Evolutionary conservation across 2,888 invertebrate genomes (phyloP).

Genomic region (Diplazon laetatorius): DNA sequence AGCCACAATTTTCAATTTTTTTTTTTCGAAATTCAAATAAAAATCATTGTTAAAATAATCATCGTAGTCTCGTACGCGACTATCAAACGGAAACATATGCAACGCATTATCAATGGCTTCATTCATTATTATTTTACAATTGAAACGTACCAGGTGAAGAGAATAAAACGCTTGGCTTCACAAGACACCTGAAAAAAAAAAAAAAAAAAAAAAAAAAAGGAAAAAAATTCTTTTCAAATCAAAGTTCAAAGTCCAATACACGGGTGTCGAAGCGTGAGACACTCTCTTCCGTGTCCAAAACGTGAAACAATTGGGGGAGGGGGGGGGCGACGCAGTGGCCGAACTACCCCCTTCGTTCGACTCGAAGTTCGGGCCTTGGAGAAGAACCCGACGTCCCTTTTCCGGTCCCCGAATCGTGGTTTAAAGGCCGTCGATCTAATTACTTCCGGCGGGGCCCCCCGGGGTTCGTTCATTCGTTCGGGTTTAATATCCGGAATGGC

Average conservation of each 20-base stretch:
- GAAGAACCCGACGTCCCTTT: conserved; percentile 21
- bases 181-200: background rate
- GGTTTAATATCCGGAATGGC: conserved; percentile 74
- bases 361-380: conserved; percentile 2
- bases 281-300: background rate
- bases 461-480: conserved; percentile 70
- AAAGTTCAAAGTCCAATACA: background rate
- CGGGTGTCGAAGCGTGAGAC: conserved; percentile 24
- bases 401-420: conserved; percentile 67
- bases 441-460: conserved; percentile 74
- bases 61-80: background rate
- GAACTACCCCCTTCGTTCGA: conserved; percentile 13
- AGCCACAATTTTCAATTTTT: background rate
- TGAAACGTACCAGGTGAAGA: conserved; percentile 6
- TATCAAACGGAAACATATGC: background rate
- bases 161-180: background rate
- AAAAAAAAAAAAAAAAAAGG: too few species aligned
- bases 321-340: too few species aligned
- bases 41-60: background rate
- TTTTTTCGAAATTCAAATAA: background rate
- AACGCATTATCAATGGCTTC: too few species aligned
- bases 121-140: background rate
- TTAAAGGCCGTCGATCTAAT: conserved; percentile 75
- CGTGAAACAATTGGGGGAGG: too few species aligned
- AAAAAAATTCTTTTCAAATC: too few species aligned